These are phyloP conservation scores for Psylliodes chrysocephalus DNA, from an alignment of 2,888 invertebrate genomes.

Conservation along the genomic window DNA sequence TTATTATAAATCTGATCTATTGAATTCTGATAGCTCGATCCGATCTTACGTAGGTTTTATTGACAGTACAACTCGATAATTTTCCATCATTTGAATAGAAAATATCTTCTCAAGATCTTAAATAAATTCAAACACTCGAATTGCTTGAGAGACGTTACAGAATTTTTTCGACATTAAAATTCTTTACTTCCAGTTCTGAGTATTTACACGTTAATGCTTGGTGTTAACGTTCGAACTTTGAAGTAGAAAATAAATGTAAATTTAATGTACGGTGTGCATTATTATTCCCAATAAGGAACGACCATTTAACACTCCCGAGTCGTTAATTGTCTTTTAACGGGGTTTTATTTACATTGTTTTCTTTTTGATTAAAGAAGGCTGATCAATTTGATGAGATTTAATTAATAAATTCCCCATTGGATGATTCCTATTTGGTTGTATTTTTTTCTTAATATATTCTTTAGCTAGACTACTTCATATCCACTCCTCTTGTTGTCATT, in stretches of 20 bases:
- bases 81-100: background rate
- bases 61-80: too few relatives aligned
- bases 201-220: conserved; percentile 46
- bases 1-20: too few relatives aligned
- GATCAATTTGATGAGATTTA: background rate
- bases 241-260: conserved; percentile 43
- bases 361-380: background rate
- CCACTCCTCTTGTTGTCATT: too few relatives aligned
- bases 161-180: conserved; percentile 43
- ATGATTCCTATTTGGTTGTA: too few relatives aligned
- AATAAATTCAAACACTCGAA: conserved; percentile 5
- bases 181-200: conserved; percentile 40
- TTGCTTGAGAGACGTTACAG: background rate
- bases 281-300: conserved; percentile 41
- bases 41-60: too few relatives aligned
- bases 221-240: conserved; percentile 34
- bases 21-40: too few relatives aligned
- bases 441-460: too few relatives aligned
- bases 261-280: conserved; percentile 42
- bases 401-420: too few relatives aligned
- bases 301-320: conserved; percentile 43
- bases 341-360: conserved; percentile 3
- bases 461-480: too few relatives aligned
- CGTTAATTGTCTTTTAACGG: conserved; percentile 44
- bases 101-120: background rate